Base-by-base conservation (phyloP, 2,888 invertebrate species). In the Oligia fasciuncula region DNA sequence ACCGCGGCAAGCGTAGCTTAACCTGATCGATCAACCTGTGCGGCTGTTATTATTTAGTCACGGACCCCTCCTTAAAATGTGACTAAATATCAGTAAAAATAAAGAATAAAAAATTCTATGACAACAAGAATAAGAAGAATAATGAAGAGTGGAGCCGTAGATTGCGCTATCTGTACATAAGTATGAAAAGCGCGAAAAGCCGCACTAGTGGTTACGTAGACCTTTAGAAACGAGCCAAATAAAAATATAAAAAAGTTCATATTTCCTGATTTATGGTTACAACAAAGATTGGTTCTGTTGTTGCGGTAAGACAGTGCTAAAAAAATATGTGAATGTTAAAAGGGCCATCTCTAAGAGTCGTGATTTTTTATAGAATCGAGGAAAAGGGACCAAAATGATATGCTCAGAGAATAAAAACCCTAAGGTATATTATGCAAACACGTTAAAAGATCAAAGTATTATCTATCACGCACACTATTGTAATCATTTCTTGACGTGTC, bases 381-480 rank as follows among this genome's bases (percentile, higher is more conserved):
- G 14, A 63, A 49, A 80, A 54, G 29, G 67, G 29, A 57, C 49
- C 14, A 43, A 13, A 4, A 57, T 14, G 11, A 57, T 29, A 49
- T 46, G 60, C 66, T 66, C n/a, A 49, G 19, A 43, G 13, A 82
- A 67, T 77, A 71, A 72, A 54, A 77, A 29, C 57, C 49, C 35
- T 43, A 19, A 49, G 63, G 49, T 83, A 60, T 65, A 63, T 74
- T 70, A 68, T 68, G 29, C 60, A 71, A 80, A 81, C 69, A 75
- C 66, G 70, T 76, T 63, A n/a, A 73, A 75, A 78, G 69, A 84
- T 84, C 74, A 73, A 75, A 62, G 51, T 77, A 68, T 77, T 77
- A 81, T 75, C 81, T 82, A 62, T 78, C 85, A 82, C 78, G 62
- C 81, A 81, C 69, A 85, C 83, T 85, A 76, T 83, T 86, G 86